Conservation (phyloP, 2,797 vertebrate species). For the Anomalospiza imberbis region DNA sequence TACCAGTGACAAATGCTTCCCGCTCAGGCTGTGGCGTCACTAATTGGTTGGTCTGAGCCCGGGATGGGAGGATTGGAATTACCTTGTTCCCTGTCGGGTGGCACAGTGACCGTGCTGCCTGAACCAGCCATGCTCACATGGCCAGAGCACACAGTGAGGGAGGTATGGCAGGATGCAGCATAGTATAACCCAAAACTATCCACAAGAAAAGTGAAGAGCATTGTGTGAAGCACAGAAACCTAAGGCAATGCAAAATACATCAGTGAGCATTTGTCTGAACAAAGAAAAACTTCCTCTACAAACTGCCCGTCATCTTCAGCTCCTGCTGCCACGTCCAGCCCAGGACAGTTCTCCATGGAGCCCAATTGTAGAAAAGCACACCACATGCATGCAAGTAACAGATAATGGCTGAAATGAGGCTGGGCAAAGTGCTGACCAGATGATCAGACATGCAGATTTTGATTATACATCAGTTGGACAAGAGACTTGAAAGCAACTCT, state of each 20-base stretch:
- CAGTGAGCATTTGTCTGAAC: background rate
- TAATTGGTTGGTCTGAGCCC: background rate
- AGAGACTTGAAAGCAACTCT: background rate
- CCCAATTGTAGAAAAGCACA: background rate
- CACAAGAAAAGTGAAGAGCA: background rate
- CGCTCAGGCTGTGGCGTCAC: background rate
- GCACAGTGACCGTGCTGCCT: fast-evolving
- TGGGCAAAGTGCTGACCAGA: background rate
- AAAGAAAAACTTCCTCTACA: background rate
- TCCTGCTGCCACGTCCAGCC: background rate
- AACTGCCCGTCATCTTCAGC: background rate
- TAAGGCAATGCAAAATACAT: background rate
- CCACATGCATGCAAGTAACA: background rate
- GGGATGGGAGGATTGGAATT: background rate
- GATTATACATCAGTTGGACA: background rate
- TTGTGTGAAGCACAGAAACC: background rate
- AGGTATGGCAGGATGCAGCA: background rate
- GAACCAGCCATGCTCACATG: fast-evolving
- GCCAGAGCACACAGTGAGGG: background rate
- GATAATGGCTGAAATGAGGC: background rate
- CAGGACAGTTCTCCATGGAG: background rate
- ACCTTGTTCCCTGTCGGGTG: background rate
- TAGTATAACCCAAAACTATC: background rate
- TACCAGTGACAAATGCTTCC: slow-evolving; percentile 52
- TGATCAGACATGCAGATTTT: background rate